Conservation (phyloP, 2,888 invertebrate species). For the Machimus atricapillus region DNA sequence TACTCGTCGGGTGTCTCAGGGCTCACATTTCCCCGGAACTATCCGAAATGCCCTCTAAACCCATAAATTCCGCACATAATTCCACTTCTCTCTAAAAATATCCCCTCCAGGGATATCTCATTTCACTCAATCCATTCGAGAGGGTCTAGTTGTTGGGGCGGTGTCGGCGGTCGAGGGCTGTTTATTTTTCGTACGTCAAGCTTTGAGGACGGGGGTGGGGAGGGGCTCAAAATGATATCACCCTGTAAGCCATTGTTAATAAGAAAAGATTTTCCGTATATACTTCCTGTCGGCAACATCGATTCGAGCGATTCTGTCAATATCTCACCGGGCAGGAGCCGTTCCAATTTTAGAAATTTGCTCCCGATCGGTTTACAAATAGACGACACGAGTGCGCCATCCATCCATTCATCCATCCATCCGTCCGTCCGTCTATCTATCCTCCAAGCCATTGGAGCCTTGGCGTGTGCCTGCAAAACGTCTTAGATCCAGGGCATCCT, state of each 20-base stretch:
- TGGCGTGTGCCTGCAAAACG: not conserved
- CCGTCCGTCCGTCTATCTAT: not conserved
- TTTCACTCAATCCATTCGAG: not conserved
- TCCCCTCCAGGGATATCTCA: not conserved
- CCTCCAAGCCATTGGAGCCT: not conserved
- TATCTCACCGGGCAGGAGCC: not conserved
- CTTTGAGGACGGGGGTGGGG: not conserved
- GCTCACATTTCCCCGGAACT: not conserved
- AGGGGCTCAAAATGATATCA: not conserved
- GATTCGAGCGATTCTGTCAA: slow-evolving; percentile 9
- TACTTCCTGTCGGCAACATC: slow-evolving; percentile 16
- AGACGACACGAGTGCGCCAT: not conserved
- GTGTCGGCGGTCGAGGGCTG: not conserved
- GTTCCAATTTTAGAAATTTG: slow-evolving; percentile 33
- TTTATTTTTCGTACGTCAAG: slow-evolving; percentile 5
- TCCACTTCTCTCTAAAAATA: slow-evolving; percentile 9
- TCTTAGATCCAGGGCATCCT: not conserved
- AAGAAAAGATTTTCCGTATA: slow-evolving; percentile 9
- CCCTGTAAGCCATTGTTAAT: slow-evolving; percentile 20
- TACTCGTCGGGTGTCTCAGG: not conserved
- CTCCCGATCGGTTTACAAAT: slow-evolving; percentile 26
- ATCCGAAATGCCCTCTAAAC: not conserved
- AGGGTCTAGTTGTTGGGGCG: not conserved
- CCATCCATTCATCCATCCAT: not conserved
- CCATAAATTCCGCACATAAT: not conserved